These are phyloP conservation scores for Psittacula echo DNA, from an alignment of 2,797 vertebrate species.

Conservation along the genomic window DNA sequence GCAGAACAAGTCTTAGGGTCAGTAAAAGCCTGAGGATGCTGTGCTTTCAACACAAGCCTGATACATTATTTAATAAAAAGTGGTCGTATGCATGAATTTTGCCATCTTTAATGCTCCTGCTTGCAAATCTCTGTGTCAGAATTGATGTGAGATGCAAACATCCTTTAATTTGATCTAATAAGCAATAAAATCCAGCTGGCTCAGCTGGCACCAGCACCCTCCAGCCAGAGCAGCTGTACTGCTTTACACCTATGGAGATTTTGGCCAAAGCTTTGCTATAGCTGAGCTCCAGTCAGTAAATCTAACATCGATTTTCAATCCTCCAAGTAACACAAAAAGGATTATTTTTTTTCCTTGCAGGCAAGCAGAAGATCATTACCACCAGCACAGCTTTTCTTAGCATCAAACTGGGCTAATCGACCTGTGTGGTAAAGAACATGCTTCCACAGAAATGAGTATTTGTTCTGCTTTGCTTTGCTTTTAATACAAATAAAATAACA, in stretches of 20 bases:
- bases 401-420: neutral
- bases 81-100: neutral
- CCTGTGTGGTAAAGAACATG: neutral
- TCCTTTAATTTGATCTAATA: slow-evolving; percentile 11
- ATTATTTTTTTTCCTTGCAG: neutral
- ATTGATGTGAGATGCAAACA: neutral
- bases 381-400: slow-evolving; percentile 10
- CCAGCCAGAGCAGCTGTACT: neutral
- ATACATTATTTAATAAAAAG: neutral
- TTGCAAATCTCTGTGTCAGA: neutral
- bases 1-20: neutral
- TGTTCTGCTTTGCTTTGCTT: neutral
- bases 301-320: slow-evolving; percentile 55
- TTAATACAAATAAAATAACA: neutral
- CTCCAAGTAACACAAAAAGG: slow-evolving; percentile 1
- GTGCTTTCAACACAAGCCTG: neutral
- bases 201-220: neutral
- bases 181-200: neutral
- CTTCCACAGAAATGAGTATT: neutral
- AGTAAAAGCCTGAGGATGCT: neutral
- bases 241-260: neutral
- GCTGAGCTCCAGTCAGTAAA: neutral
- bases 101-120: neutral
- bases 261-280: slow-evolving; percentile 11
- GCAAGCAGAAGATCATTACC: neutral